Evolutionary conservation across 1,140 invertebrate genomes (phyloP).

Genomic region (Drosophila suzukii): DNA sequence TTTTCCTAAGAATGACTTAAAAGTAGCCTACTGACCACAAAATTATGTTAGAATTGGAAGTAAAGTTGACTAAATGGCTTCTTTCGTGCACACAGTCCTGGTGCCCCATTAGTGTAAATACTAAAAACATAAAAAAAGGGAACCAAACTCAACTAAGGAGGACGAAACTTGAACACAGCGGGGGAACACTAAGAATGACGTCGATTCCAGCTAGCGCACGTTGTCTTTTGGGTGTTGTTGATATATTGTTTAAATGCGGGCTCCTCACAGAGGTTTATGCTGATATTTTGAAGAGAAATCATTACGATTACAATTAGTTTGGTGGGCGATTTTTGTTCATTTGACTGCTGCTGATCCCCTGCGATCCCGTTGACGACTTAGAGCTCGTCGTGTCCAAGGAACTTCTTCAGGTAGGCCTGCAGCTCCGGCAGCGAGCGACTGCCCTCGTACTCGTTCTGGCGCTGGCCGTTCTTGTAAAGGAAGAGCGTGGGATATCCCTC

Average conservation of each 20-base stretch:
- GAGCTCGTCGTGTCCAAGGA: constrained; percentile 74
- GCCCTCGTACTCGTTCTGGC: constrained; percentile 90
- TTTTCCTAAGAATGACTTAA: constrained; percentile 41
- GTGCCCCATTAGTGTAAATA: constrained; percentile 11
- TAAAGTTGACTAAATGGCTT: constrained; percentile 22
- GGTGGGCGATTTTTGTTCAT: constrained; percentile 47
- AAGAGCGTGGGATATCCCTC: constrained; percentile 92
- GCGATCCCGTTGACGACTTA: constrained; percentile 28
- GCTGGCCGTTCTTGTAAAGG: constrained; percentile 88
- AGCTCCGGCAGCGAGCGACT: constrained; percentile 88
- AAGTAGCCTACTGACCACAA: constrained; percentile 18
- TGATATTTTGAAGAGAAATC: constrained; percentile 4
- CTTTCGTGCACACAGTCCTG: constrained; percentile 6
- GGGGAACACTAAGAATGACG: constrained; percentile 4
- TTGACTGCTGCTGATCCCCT: constrained; percentile 11
- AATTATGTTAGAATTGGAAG: constrained; percentile 19
- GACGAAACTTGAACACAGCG: constrained; percentile 24
- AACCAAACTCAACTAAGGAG: background rate
- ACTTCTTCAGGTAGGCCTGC: constrained; percentile 72
- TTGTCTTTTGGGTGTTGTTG: background rate
- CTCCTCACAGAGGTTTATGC: constrained; percentile 38
- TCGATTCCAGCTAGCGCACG: constrained; percentile 3
- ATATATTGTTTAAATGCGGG: constrained; percentile 30
- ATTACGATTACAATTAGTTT: constrained; percentile 41
- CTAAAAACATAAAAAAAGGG: constrained; percentile 17